Percentiles rank a stretch among this genome's conserved stretches.
These are phyloP conservation scores for Semotilus atromaculatus DNA, from an alignment of 2,797 vertebrate species.

Conservation along the genomic window DNA sequence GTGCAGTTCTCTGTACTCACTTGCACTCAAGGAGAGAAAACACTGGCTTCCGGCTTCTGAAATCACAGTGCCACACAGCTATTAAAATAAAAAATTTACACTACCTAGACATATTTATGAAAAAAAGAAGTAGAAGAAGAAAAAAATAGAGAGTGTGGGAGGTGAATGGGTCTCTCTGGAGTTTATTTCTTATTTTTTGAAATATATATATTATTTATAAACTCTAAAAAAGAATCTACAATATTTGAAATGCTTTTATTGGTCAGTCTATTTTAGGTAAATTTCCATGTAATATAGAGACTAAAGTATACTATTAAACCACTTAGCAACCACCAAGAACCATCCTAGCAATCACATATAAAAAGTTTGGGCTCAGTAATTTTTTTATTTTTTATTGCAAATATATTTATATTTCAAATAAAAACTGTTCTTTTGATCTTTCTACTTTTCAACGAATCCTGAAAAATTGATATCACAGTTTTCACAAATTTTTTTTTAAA, in stretches of 20 bases:
- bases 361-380: too few species aligned
- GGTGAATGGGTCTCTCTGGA: background rate
- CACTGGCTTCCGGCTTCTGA: slow-evolving; percentile 30
- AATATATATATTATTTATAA: too few species aligned
- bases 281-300: background rate
- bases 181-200: background rate
- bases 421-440: too few species aligned
- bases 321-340: too few species aligned
- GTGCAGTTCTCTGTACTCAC: slow-evolving; percentile 58
- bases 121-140: background rate
- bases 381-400: too few species aligned
- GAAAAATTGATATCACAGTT: background rate
- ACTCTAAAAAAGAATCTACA: background rate
- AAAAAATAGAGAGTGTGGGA: background rate
- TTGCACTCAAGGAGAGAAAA: slow-evolving; percentile 57
- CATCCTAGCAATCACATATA: too few species aligned
- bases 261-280: background rate
- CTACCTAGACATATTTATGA: slow-evolving; percentile 46
- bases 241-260: background rate
- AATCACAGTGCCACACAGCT: slow-evolving; percentile 47
- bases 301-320: too few species aligned
- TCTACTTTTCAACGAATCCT: background rate
- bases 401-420: too few species aligned
- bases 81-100: slow-evolving; percentile 31
- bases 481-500: background rate